Percentiles rank a stretch among this genome's conserved stretches.
These are phyloP conservation scores for Chionis minor DNA, from an alignment of 2,113 vertebrate genomes.

Conservation along the genomic window DNA sequence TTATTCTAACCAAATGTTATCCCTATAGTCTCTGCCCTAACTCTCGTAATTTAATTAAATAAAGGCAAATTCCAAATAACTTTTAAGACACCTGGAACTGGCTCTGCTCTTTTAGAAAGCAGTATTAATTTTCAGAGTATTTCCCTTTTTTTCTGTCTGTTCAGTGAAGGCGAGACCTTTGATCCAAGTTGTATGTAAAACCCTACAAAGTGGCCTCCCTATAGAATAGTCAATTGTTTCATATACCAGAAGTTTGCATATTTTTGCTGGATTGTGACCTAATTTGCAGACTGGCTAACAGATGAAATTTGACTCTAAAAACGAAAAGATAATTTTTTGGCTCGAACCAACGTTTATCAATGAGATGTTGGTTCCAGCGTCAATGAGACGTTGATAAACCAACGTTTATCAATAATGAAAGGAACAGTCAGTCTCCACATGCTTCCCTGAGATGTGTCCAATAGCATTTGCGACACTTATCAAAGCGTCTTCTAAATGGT, in stretches of 20 bases:
- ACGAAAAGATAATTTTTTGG: background rate
- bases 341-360: background rate
- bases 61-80: constrained; percentile 24
- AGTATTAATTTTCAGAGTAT: background rate
- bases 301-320: constrained; percentile 25
- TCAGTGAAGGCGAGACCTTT: background rate
- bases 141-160: background rate
- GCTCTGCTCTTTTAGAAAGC: background rate
- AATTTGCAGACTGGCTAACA: background rate
- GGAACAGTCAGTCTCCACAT: background rate
- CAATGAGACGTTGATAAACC: too few relatives aligned
- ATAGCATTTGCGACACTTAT: background rate
- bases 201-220: background rate
- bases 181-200: background rate
- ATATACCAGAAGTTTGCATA: background rate
- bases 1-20: background rate
- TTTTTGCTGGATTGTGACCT: background rate
- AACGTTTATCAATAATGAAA: background rate
- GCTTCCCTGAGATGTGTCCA: background rate
- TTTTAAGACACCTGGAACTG: background rate
- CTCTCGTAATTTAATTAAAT: constrained; percentile 14
- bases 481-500: background rate
- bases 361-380: too few relatives aligned
- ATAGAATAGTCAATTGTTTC: background rate
- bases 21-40: background rate